Evolutionary conservation across 2,888 invertebrate genomes (phyloP).

Genomic region (Melieria omissa): DNA sequence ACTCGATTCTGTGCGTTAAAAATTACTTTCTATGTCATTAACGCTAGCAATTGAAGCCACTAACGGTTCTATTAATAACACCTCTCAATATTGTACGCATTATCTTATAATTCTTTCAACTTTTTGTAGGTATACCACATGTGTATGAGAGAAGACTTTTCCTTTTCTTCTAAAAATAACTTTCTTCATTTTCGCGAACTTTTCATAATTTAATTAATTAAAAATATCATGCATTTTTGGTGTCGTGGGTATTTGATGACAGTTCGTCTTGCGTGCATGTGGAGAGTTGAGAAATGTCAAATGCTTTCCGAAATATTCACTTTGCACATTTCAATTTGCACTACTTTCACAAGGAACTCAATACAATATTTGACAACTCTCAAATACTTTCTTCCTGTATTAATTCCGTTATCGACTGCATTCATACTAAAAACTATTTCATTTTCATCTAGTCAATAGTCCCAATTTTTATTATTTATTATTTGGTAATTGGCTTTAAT

Average conservation of each 20-base stretch:
- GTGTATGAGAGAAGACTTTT: not conserved
- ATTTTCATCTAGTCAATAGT: not conserved
- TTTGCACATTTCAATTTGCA: no score
- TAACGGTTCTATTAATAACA: conserved; percentile 32
- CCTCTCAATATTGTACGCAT: not conserved
- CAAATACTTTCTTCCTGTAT: not conserved
- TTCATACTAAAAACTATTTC: not conserved
- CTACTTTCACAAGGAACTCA: no score
- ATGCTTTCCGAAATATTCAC: no score
- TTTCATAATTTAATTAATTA: not conserved
- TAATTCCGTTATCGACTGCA: not conserved
- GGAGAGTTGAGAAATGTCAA: no score
- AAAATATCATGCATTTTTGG: not conserved
- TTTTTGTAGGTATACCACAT: conserved; percentile 21
- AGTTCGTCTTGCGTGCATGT: no score
- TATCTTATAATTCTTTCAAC: conserved; percentile 9
- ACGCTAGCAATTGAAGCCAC: conserved; percentile 13
- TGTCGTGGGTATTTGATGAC: no score
- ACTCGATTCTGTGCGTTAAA: no score
- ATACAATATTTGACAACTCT: no score
- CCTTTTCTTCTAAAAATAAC: conserved; percentile 14
- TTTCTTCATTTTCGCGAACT: conserved; percentile 9
- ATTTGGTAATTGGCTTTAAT: not conserved
- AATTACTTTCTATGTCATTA: no score
- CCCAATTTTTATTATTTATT: no score